phyloP scores from a whole-genome alignment of 2,797 vertebrate species.

The Potorous gilbertii region DNA sequence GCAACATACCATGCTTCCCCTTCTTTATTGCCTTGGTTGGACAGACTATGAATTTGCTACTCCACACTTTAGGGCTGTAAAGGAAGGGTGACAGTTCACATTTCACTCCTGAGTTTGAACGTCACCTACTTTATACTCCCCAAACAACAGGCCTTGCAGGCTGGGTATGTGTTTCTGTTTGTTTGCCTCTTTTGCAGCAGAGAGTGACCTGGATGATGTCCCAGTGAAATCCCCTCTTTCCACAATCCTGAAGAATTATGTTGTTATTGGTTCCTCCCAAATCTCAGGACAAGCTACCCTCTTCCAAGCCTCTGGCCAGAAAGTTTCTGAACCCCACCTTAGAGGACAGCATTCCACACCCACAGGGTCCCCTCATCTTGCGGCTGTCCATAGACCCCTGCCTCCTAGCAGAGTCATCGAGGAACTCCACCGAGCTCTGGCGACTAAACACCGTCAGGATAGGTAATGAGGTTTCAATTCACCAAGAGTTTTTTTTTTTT shows the following conservation, averaged over 20 bases:
- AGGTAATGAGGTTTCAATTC: slow-evolving; percentile 84
- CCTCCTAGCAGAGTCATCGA: slow-evolving; percentile 98
- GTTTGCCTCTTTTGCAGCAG: slow-evolving; percentile 61
- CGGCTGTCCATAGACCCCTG: slow-evolving; percentile 93
- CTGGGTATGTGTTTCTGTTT: not conserved
- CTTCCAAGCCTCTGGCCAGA: slow-evolving; percentile 84
- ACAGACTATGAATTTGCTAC: not conserved
- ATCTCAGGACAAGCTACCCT: slow-evolving; percentile 84
- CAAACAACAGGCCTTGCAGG: not conserved
- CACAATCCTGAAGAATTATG: slow-evolving; percentile 86
- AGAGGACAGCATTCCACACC: slow-evolving; percentile 90
- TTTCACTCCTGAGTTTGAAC: not conserved
- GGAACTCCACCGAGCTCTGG: slow-evolving; percentile 96
- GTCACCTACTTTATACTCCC: not conserved
- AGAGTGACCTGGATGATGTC: slow-evolving; percentile 72
- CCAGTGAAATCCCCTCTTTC: slow-evolving; percentile 78
- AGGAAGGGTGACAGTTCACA: not conserved
- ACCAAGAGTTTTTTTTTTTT: not conserved
- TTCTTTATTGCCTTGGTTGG: not conserved
- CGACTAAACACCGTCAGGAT: slow-evolving; percentile 96
- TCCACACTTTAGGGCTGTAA: not conserved
- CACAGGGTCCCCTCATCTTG: slow-evolving; percentile 92
- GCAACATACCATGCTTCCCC: not conserved
- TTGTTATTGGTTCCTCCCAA: slow-evolving; percentile 80
- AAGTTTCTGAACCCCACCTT: slow-evolving; percentile 78